Conservation (phyloP, 2,888 invertebrate species). For the Trypoxylon attenuatum region DNA sequence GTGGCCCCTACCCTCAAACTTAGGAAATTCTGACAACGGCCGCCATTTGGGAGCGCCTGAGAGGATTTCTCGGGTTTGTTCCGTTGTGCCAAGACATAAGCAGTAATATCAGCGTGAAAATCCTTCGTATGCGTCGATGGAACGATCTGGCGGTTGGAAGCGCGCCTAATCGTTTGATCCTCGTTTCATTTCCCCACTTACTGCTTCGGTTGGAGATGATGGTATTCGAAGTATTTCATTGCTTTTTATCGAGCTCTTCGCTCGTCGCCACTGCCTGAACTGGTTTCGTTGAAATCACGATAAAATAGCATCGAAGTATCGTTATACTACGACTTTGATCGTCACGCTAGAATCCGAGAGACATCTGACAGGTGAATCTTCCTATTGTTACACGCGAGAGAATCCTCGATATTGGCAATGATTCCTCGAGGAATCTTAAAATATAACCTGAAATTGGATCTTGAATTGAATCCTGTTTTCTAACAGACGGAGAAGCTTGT, state of each 20-base stretch:
- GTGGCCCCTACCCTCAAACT: conserved; percentile 53
- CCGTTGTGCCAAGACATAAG: conserved; percentile 51
- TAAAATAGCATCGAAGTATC: too few species aligned
- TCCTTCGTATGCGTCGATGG: conserved; percentile 25
- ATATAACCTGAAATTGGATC: not conserved
- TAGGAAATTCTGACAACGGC: conserved; percentile 54
- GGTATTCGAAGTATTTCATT: conserved; percentile 1
- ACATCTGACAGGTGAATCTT: too few species aligned
- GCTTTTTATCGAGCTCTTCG: not conserved
- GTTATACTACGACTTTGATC: too few species aligned
- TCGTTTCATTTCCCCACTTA: not conserved
- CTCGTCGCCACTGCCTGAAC: too few species aligned
- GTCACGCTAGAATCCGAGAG: too few species aligned
- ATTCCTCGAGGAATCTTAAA: too few species aligned
- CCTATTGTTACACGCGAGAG: too few species aligned
- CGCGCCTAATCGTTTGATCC: conserved; percentile 54
- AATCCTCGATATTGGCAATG: not conserved
- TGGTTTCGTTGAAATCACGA: too few species aligned
- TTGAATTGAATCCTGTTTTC: not conserved
- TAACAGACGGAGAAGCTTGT: not conserved
- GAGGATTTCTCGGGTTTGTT: conserved; percentile 38
- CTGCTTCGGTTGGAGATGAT: not conserved
- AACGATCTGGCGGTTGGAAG: conserved; percentile 61
- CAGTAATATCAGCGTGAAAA: conserved; percentile 38
- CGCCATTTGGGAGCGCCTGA: conserved; percentile 52